Evolutionary conservation across 2,797 vertebrate species (phyloP), one percentile per base, ranked within the genome.

Genomic region (Myotis findleyi): DNA sequence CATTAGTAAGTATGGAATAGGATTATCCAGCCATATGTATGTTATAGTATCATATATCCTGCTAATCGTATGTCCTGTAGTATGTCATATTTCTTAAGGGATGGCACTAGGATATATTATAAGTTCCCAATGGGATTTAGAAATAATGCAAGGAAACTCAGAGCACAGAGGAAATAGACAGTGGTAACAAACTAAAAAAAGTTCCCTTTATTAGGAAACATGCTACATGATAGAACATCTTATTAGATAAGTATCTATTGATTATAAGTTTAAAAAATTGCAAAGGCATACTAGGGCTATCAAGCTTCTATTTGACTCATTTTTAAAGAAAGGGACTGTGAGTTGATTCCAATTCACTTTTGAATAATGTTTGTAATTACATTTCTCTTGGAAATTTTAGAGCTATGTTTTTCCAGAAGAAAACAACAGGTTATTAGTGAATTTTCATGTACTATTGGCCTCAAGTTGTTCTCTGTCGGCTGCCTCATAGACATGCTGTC

Each of bases 401-500:
- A 91, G 9, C 8, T 36, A 18, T 72, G 33, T 59, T 75, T 59
- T 53, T 12, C 14, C 55, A 73, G 33, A 73, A 66, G 25, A 57
- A 93, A 88, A 36, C n/a, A 72, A 27, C 9, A 90, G 38, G 10
- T 69, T 73, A 75, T 83, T 89, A 88, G 82, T 66, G 66, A 95
- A 85, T 90, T 93, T 96, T 93, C 73, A 66, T 38, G 3, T 85
- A 18, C 38, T 95, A 33, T 72, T 64, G 81, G 68, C 62, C 47
- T 96, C 85, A 83, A 83, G 72, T 94, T 89, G 17, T 53, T 90
- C 83, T 89, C 85, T 95, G 69, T 93, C 0, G 0, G 64, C 49
- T 76, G 64, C 18, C n/a, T 92, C 51, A 53, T 77, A 92, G 84
- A 94, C 72, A 66, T 38, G 62, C 82, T 93, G 92, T 96, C 87